Evolutionary conservation across 2,797 vertebrate species (phyloP).

Genomic region (Monodelphis domestica): DNA sequence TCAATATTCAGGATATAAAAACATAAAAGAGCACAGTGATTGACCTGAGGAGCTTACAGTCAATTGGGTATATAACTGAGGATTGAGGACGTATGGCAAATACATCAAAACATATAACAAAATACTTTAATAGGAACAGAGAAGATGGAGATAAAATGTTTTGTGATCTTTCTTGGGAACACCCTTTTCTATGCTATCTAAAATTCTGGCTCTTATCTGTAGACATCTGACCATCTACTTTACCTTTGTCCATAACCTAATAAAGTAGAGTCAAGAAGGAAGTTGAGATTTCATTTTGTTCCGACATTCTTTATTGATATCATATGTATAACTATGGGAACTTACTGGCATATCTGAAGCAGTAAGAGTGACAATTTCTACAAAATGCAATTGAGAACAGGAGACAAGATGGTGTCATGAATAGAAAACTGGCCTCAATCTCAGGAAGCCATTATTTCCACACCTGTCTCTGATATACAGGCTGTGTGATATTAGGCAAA

Average conservation of each 20-base stretch:
- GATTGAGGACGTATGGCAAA: neutral
- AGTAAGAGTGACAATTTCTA: neutral
- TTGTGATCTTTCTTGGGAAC: neutral
- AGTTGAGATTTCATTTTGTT: neutral
- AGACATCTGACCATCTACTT: neutral
- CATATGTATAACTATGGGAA: neutral
- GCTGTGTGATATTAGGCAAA: neutral
- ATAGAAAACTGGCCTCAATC: neutral
- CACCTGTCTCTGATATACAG: neutral
- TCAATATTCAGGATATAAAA: neutral
- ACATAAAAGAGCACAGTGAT: neutral
- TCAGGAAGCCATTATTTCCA: neutral
- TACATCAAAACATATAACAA: neutral
- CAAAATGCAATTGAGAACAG: neutral
- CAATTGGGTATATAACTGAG: neutral
- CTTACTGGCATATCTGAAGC: neutral
- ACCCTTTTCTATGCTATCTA: neutral
- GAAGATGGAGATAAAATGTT: neutral
- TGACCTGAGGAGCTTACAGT: neutral
- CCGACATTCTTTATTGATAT: neutral
- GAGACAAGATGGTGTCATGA: neutral
- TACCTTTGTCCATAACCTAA: neutral
- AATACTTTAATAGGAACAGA: neutral
- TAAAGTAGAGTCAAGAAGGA: neutral
- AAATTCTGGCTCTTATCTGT: neutral